Percentiles rank a stretch among this genome's conserved stretches.
Evolutionary conservation across 2,888 invertebrate species (phyloP).

Genomic region (Leptothorax acervorum): DNA sequence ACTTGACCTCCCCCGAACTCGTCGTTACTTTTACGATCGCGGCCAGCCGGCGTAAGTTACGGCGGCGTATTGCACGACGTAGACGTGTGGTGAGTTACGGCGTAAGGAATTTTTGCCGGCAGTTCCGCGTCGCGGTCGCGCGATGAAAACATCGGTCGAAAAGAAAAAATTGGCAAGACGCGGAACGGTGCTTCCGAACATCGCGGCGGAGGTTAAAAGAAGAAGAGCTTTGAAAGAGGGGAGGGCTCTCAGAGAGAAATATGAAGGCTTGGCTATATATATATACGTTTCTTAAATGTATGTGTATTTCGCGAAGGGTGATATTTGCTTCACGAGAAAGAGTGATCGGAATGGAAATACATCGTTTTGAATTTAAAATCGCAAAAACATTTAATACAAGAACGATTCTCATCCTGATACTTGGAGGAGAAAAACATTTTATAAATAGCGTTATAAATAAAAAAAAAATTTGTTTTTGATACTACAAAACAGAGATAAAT

Average conservation of each 20-base stretch:
- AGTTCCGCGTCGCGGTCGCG: background rate
- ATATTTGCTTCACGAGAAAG: conserved; percentile 3
- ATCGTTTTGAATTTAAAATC: background rate
- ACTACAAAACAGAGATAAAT: background rate
- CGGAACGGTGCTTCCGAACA: conserved; percentile 21
- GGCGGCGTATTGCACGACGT: conserved; percentile 36
- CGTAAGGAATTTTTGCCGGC: conserved; percentile 37
- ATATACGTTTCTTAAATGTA: conserved; percentile 27
- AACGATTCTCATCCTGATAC: background rate
- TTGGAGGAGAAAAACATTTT: background rate
- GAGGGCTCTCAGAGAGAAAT: conserved; percentile 21
- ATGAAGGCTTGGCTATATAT: conserved; percentile 14
- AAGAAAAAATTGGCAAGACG: conserved; percentile 43
- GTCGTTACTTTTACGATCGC: conserved; percentile 59
- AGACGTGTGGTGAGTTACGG: conserved; percentile 50
- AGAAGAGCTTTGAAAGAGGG: background rate
- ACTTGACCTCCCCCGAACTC: conserved; percentile 37
- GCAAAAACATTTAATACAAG: background rate
- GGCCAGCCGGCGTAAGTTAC: conserved; percentile 59
- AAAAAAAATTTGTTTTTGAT: background rate
- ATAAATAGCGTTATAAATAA: background rate
- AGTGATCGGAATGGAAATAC: background rate
- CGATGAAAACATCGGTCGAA: conserved; percentile 30
- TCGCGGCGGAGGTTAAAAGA: conserved; percentile 26
- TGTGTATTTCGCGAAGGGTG: conserved; percentile 1